These are phyloP conservation scores for Spisula subtruncata DNA, from an alignment of 2,888 invertebrate species.

Conservation along the genomic window DNA sequence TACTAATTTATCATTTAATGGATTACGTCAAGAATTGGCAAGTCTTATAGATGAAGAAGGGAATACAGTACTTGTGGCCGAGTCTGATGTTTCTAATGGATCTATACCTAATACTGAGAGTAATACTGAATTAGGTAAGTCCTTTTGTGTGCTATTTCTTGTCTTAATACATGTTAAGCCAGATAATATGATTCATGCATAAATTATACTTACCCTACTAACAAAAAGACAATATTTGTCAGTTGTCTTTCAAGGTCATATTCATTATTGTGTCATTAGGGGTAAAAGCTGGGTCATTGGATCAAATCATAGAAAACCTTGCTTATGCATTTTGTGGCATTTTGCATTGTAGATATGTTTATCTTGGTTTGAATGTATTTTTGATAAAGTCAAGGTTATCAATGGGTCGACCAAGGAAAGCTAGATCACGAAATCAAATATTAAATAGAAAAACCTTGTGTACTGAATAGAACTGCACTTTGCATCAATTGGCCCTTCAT, in stretches of 20 bases:
- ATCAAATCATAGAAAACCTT: no score
- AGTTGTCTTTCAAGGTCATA: neutral
- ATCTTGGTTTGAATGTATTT: no score
- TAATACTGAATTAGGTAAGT: slow-evolving; percentile 24
- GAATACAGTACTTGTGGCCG: slow-evolving; percentile 61
- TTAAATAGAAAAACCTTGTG: no score
- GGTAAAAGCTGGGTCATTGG: no score
- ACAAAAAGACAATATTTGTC: neutral
- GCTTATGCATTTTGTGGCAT: no score
- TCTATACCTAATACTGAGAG: slow-evolving; percentile 19
- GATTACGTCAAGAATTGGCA: slow-evolving; percentile 84
- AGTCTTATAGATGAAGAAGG: slow-evolving; percentile 82
- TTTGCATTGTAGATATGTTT: no score
- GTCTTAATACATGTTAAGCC: neutral
- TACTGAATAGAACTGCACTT: no score
- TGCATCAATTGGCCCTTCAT: no score
- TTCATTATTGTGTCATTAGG: no score
- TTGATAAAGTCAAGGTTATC: no score
- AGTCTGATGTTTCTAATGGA: slow-evolving; percentile 47
- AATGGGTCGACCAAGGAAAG: no score
- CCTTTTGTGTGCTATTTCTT: neutral
- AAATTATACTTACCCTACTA: neutral
- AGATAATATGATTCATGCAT: neutral
- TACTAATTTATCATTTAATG: slow-evolving; percentile 83
- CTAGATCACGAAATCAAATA: no score